Evolutionary conservation across 2,888 invertebrate genomes (phyloP), one percentile per base, ranked within the genome.

Genomic region (Ptychoptera albimana): DNA sequence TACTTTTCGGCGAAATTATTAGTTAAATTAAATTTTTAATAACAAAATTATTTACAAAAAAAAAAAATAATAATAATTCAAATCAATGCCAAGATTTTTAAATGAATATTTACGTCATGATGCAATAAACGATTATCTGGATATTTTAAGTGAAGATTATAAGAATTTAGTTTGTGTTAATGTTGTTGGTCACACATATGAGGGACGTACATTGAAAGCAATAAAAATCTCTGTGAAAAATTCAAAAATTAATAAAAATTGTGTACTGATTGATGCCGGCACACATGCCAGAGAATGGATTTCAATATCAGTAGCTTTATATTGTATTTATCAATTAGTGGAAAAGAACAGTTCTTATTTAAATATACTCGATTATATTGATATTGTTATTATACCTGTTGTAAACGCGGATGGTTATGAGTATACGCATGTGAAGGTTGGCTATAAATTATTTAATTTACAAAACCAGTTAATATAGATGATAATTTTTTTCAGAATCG

Each of bases 361-460:
- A 31, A 57, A 56, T 40, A 55, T 82, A 7, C 55, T 77, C n/a
- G 63, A 72, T 7, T 64, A 69, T 37, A 64, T 76, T 16, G 77
- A 80, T 53, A 81, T 80, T 71, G 74, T 74, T 50, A 68, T 79
- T 34, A 56, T 80, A 44, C 82, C 82, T 0, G 59, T 76, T 1
- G 68, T 74, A 10, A 83, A 83, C 60, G 80, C 81, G 15, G 82
- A 83, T 58, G 82, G 82, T 1, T 82, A 82, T 53, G 77, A 74
- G 50, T 80, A 67, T 57, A 66, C 74, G 0, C 71, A 71, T 47
- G 66, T 62, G 13, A 57, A 59, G 54, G 72, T 72, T 45, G 58
- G 65, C 51, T 48, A 11, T 23, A 35, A 35, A 13, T 14, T 9
- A 30, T 38, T 45, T 31, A n/a, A 2, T 12, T 31, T 10, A 23